Evolutionary conservation across 1,140 invertebrate genomes (phyloP).

Genomic region (Pantala flavescens): DNA sequence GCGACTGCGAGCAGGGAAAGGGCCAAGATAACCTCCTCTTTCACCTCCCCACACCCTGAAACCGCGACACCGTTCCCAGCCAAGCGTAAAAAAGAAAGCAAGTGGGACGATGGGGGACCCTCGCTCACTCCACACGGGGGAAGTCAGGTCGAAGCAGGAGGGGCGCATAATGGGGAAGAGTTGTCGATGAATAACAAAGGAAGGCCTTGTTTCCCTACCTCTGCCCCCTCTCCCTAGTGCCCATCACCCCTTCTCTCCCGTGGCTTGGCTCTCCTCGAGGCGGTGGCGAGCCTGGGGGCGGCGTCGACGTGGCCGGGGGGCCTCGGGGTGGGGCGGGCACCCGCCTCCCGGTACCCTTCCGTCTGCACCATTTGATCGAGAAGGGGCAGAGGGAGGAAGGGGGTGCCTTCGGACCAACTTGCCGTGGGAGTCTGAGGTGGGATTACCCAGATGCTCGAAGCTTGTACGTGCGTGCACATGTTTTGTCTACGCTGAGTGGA

Average conservation of each 20-base stretch:
- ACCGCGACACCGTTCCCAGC: no score
- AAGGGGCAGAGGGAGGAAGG: neutral
- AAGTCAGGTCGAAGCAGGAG: neutral
- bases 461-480: neutral
- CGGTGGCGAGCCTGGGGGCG: no score
- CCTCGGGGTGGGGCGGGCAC: neutral
- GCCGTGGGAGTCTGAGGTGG: neutral
- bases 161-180: neutral
- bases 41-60: no score
- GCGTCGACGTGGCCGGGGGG: no score
- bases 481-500: neutral
- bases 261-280: no score
- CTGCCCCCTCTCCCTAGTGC: neutral
- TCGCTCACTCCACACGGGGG: no score
- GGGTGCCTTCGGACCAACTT: neutral
- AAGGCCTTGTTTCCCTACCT: neutral
- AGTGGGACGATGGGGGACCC: no score
- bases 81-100: no score
- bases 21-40: neutral
- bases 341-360: neutral
- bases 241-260: neutral
- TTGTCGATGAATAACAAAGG: conserved; percentile 6
- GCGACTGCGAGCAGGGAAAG: neutral
- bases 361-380: conserved; percentile 7
- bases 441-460: neutral